Conservation (phyloP, 2,888 invertebrate genomes). For the Megalurothrips usitatus region DNA sequence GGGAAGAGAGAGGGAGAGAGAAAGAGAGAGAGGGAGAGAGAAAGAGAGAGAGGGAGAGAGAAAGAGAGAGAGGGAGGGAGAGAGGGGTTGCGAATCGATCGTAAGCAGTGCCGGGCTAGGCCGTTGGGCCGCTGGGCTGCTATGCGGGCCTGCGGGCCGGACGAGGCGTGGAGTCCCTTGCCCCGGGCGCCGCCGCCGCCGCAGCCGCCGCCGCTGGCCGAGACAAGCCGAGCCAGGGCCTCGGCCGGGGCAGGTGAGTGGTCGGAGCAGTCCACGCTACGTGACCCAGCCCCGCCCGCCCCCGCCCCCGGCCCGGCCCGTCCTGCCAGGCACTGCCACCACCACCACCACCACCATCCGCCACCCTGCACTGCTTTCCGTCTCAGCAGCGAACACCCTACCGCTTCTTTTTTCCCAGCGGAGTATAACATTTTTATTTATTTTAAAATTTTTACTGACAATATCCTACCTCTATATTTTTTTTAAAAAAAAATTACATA, state of each 20-base stretch:
- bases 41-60: not conserved
- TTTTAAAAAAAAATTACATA: no score
- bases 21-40: not conserved
- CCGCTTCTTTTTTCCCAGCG: no score
- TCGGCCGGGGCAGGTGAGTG: not conserved
- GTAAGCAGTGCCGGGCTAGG: constrained; percentile 2
- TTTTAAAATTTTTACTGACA: no score
- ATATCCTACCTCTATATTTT: no score
- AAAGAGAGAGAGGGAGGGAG: not conserved
- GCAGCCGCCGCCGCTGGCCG: not conserved
- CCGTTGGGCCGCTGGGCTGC: not conserved
- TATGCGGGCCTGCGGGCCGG: no score
- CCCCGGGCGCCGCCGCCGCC: not conserved
- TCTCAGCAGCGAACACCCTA: no score
- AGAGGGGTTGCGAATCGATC: not conserved
- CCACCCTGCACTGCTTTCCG: no score
- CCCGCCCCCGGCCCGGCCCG: not conserved
- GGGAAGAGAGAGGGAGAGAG: not conserved
- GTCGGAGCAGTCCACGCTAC: not conserved
- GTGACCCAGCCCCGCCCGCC: not conserved
- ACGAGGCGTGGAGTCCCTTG: not conserved
- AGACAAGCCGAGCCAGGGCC: not conserved
- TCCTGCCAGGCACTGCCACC: no score
- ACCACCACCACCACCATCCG: no score
- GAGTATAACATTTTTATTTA: no score